Percentiles rank a stretch among this genome's conserved stretches.
phyloP scores from a whole-genome alignment of 2,113 vertebrate genomes.

The Delphinus delphis region DNA sequence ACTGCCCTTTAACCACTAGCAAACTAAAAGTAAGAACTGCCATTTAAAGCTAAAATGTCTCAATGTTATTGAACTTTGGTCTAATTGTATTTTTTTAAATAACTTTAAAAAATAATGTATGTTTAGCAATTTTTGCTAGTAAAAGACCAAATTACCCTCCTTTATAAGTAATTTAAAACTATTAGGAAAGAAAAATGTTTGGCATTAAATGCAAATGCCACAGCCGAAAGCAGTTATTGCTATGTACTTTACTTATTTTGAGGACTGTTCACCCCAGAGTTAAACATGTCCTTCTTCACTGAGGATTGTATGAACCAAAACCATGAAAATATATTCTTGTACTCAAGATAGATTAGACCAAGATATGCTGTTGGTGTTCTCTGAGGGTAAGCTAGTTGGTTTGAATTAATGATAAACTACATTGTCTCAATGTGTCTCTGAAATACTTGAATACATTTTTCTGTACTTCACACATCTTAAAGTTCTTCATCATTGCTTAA shows the following conservation, averaged over 20 bases:
- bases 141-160: neutral
- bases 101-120: neutral
- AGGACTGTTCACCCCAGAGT: neutral
- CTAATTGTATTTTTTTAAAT: neutral
- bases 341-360: slow-evolving; percentile 12
- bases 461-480: slow-evolving; percentile 27
- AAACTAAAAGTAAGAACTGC: slow-evolving; percentile 60
- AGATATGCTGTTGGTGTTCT: slow-evolving; percentile 4
- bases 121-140: neutral
- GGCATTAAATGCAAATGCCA: neutral
- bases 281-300: slow-evolving; percentile 47
- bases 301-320: slow-evolving; percentile 13
- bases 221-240: slow-evolving; percentile 1
- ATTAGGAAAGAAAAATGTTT: neutral
- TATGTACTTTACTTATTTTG: slow-evolving; percentile 41
- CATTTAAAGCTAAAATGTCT: slow-evolving; percentile 45
- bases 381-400: neutral
- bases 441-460: slow-evolving; percentile 33
- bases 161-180: slow-evolving; percentile 38
- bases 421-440: slow-evolving; percentile 31
- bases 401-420: neutral
- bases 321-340: neutral
- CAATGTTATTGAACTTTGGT: neutral
- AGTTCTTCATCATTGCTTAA: neutral
- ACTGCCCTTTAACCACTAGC: neutral